Evolutionary conservation across 2,797 vertebrate species (phyloP), one percentile per base, ranked within the genome.

Genomic region (Sphenodon punctatus): DNA sequence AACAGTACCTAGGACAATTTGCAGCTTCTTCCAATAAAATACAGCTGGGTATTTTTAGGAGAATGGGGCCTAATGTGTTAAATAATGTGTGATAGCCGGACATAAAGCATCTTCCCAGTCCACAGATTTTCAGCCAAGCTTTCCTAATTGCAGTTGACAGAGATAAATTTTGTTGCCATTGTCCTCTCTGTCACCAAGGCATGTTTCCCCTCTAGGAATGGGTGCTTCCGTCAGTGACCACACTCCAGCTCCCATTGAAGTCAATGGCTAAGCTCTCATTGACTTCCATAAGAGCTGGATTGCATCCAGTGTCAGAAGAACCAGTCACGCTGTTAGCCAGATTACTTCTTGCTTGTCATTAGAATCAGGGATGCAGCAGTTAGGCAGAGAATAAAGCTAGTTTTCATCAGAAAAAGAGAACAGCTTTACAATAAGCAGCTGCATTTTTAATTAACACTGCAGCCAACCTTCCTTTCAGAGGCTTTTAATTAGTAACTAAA

Each of bases 21-120:
- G 27, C 27, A 55, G 23, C 36, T 53, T 14, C 51, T 27, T 36
- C 13, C 19, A 14, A 38, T 6, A 46, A 20, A 64, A 71, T 41
- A 49, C n/a, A 71, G n/a, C n/a, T 27, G 25, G 39, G 41, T 34
- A 49, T 22, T 30, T 46, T 32, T 67, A 34, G 63, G 16, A 71
- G 39, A 46, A 39, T n/a, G 30, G n/a, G 39, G 42, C 55, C 61
- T 72, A 78, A 55, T 41, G 27, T 55, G 61, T 53, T 83, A 60
- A 72, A 60, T 53, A 55, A 51, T 5, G 41, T 34, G 56, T 60
- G 61, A 53, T 66, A 59, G 60, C 79, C 80, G 68, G 74, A 92
- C 90, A 89, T 91, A 95, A 96, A 95, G 90, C 93, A 95, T 95
- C 95, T 95, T 94, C 94, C 90, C 95, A 95, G 93, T 91, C 86